Evolutionary conservation across 2,888 invertebrate genomes (phyloP), one percentile per base, ranked within the genome.

Genomic region (Liposcelis brunnea): DNA sequence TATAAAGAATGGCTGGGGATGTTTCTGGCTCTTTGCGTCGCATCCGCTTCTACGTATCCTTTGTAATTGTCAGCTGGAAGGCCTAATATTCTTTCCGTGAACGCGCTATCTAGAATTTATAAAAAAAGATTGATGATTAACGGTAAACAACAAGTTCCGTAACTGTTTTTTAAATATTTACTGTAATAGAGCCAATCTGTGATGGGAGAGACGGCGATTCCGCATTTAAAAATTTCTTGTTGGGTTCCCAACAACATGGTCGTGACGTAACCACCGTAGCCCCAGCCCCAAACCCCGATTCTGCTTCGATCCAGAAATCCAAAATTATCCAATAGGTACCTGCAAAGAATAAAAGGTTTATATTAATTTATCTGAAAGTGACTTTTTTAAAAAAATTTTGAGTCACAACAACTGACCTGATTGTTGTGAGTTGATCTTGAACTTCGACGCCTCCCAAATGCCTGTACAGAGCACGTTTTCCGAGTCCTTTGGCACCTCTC

Each of bases 111-210:
- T 94, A 61, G 21, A 55, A 55, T 12, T 35, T n/a, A 31, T 37
- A 59, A 55, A 42, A 32, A 48, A 47, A 43, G 45, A 50, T 15
- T n/a, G n/a, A n/a, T n/a, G n/a, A n/a, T n/a, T 44, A 2, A 38
- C 15, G 11, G n/a, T n/a, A n/a, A n/a, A n/a, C n/a, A n/a, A n/a
- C n/a, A n/a, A n/a, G n/a, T n/a, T n/a, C n/a, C n/a, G n/a, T n/a
- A n/a, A n/a, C n/a, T n/a, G n/a, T n/a, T n/a, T n/a, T n/a, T n/a
- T n/a, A n/a, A 26, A 40, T 6, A 64, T 80, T 75, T 62, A 93
- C 94, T 94, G 60, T 93, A 94, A 64, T 84, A 91, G 44, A 86
- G 72, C 90, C 93, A 95, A 65, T 93, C 91, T 31, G 90, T 83
- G 55, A 94, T 90, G 1, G 94, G 94, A 49, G 93, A 91, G 32